Conservation (phyloP, 2,113 vertebrate genomes). For the Dolichotis patagonum region DNA sequence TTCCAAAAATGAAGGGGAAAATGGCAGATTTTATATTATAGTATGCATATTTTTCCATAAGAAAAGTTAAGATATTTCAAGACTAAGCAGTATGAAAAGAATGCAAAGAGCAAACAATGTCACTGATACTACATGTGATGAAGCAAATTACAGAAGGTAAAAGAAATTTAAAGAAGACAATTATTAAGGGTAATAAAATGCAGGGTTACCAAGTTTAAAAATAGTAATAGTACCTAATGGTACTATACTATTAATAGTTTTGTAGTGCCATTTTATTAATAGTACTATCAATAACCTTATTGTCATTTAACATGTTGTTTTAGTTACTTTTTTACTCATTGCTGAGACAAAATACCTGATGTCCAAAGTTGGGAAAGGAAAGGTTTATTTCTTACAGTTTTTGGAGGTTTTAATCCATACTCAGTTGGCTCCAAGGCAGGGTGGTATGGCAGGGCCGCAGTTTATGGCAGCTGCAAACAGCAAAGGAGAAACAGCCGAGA, state of each 20-base stretch:
- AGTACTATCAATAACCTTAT: not conserved
- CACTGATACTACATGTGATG: not conserved
- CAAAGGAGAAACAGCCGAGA: no score
- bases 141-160: constrained; percentile 17
- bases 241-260: not conserved
- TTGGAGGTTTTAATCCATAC: no score
- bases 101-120: not conserved
- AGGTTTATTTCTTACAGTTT: no score
- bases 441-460: no score
- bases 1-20: not conserved
- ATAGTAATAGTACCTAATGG: not conserved
- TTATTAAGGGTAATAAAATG: constrained; percentile 33
- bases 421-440: no score
- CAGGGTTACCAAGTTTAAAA: not conserved
- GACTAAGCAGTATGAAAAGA: constrained; percentile 4
- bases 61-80: not conserved
- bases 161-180: not conserved
- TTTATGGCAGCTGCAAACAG: no score
- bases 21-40: not conserved
- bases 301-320: not conserved
- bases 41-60: not conserved
- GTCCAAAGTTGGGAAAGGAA: no score
- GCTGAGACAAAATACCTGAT: no score
- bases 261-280: not conserved
- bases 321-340: no score